Conservation (phyloP, 2,113 vertebrate genomes). For the Atractosteus spatula region DNA sequence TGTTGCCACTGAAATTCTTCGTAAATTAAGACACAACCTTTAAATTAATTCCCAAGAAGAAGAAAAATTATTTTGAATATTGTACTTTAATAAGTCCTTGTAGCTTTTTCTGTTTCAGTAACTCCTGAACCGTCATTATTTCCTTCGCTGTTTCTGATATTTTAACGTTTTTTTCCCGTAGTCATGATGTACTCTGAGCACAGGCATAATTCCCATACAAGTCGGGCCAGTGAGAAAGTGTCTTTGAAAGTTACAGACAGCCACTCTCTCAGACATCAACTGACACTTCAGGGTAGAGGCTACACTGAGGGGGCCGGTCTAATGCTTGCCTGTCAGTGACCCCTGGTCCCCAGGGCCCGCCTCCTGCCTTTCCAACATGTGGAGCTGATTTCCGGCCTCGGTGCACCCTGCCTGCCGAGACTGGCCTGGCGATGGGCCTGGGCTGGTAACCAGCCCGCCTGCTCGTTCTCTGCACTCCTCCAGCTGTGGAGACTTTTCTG, state of each 20-base stretch:
- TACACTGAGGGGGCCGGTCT: constrained; percentile 72
- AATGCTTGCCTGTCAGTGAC: constrained; percentile 68
- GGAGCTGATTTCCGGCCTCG: constrained; percentile 78
- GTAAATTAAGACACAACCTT: constrained; percentile 63
- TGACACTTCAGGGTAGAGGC: constrained; percentile 67
- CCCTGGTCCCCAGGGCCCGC: constrained; percentile 71
- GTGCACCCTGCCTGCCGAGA: constrained; percentile 58
- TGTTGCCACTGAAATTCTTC: constrained; percentile 59
- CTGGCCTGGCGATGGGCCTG: constrained; percentile 71
- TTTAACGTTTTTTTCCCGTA: constrained; percentile 73
- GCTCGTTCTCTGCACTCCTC: constrained; percentile 45
- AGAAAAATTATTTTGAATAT: constrained; percentile 47
- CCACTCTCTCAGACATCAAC: constrained; percentile 54
- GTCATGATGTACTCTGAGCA: constrained; percentile 62
- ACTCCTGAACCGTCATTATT: constrained; percentile 72
- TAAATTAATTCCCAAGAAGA: constrained; percentile 73
- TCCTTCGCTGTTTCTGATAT: constrained; percentile 72
- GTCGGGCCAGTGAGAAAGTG: not conserved
- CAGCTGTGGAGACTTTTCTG: constrained; percentile 52
- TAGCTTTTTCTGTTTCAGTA: constrained; percentile 65
- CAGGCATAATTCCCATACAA: constrained; percentile 63
- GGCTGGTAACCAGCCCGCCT: constrained; percentile 77
- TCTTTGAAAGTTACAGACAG: constrained; percentile 67
- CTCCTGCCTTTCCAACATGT: constrained; percentile 70
- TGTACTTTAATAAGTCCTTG: constrained; percentile 59